Evolutionary conservation across 2,888 invertebrate genomes (phyloP).

Genomic region (Coleophora flavipennella): DNA sequence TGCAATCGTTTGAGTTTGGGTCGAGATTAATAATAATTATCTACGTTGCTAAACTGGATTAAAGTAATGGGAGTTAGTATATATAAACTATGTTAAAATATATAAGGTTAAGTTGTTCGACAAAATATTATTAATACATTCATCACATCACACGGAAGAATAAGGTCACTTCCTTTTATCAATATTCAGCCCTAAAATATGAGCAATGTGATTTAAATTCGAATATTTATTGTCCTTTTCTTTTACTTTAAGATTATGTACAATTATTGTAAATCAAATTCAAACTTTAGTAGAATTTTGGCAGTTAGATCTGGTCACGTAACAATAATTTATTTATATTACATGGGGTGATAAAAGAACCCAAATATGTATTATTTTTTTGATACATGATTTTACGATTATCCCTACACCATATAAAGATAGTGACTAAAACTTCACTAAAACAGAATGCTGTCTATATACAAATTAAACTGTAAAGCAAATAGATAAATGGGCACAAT

Average conservation of each 20-base stretch:
- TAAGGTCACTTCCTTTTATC: conserved; percentile 30
- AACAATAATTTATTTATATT: no score
- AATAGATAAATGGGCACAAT: conserved; percentile 27
- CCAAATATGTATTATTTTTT: no score
- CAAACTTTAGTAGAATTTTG: no score
- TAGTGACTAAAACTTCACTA: conserved; percentile 27
- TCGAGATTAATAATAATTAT: no score
- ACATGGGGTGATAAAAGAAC: no score
- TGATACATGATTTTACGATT: conserved; percentile 4
- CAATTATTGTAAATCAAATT: no score
- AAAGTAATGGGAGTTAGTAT: no score
- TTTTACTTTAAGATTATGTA: conserved; percentile 1
- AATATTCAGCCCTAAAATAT: conserved; percentile 17
- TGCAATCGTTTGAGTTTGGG: no score
- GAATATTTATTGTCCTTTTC: conserved; percentile 1
- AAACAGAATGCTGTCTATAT: conserved; percentile 37
- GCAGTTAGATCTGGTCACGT: no score
- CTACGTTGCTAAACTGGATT: no score
- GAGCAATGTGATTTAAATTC: conserved; percentile 21
- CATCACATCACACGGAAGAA: conserved; percentile 9
- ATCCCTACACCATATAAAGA: conserved; percentile 25
- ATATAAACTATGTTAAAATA: no score
- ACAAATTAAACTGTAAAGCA: conserved; percentile 31
- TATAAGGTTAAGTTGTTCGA: conserved; percentile 12
- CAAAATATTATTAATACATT: conserved; percentile 9